Conservation (phyloP, 2,797 vertebrate species). For the Parauchenoglanis punctatus region DNA sequence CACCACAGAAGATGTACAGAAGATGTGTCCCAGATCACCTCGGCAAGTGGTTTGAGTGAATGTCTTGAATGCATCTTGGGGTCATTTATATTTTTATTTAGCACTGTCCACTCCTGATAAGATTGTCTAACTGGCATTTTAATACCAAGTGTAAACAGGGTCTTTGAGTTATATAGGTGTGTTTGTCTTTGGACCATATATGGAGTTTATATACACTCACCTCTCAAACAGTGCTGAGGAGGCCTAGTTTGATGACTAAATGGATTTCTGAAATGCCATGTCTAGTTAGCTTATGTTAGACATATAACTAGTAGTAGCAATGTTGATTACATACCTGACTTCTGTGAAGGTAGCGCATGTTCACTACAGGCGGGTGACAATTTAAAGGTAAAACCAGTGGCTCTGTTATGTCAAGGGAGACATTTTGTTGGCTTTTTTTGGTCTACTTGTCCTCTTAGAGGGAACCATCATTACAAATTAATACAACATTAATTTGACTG, state of each 20-base stretch:
- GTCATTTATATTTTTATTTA: too few species aligned
- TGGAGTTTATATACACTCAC: neutral
- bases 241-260: neutral
- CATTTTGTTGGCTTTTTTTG: neutral
- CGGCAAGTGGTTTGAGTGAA: too few species aligned
- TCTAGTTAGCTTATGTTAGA: neutral
- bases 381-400: neutral
- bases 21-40: too few species aligned
- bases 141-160: too few species aligned
- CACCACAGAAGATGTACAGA: too few species aligned
- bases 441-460: neutral
- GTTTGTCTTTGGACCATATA: neutral
- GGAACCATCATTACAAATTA: neutral
- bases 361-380: too few species aligned
- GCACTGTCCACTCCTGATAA: too few species aligned
- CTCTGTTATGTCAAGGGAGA: neutral
- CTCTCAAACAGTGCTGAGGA: neutral
- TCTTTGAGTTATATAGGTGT: neutral
- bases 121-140: too few species aligned
- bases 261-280: neutral
- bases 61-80: too few species aligned
- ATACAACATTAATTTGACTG: neutral
- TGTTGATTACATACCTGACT: neutral
- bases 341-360: neutral
- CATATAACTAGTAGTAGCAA: neutral